Evolutionary conservation across 2,113 vertebrate genomes (phyloP).

Genomic region (Channa maculata): DNA sequence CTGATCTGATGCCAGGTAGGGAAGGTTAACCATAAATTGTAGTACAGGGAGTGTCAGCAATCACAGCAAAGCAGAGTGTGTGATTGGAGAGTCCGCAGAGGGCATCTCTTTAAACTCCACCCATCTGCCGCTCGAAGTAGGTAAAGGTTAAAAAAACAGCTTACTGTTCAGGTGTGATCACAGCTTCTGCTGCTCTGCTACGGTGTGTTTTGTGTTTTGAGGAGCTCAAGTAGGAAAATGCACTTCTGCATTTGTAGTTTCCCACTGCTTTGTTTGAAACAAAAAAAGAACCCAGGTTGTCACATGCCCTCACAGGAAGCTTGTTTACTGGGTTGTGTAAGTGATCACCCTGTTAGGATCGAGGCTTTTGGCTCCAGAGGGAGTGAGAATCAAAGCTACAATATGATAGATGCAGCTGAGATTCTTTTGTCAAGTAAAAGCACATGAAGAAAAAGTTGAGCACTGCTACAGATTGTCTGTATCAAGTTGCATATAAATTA

Average conservation of each 20-base stretch:
- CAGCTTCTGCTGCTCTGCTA: background rate
- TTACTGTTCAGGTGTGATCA: background rate
- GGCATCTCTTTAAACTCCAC: background rate
- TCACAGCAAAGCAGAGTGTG: background rate
- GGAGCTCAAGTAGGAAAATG: background rate
- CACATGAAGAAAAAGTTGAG: too few species aligned
- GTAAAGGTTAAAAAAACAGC: background rate
- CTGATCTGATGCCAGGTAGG: constrained; percentile 13
- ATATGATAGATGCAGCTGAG: background rate
- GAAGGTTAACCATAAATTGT: constrained; percentile 7
- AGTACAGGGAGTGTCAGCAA: background rate
- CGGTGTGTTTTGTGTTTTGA: background rate
- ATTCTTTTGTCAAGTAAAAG: background rate
- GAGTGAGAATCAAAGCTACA: background rate
- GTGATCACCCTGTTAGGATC: constrained; percentile 20
- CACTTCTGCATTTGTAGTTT: background rate
- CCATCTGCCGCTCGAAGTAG: background rate
- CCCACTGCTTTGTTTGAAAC: background rate
- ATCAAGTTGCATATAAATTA: too few species aligned
- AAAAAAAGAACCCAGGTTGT: background rate
- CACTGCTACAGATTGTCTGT: too few species aligned
- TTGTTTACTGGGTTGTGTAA: constrained; percentile 28
- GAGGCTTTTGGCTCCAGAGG: constrained; percentile 11
- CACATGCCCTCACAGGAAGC: constrained; percentile 23
- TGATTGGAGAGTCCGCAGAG: constrained; percentile 1